Evolutionary conservation across 2,888 invertebrate species (phyloP).

Genomic region (Metacarcinus magister): DNA sequence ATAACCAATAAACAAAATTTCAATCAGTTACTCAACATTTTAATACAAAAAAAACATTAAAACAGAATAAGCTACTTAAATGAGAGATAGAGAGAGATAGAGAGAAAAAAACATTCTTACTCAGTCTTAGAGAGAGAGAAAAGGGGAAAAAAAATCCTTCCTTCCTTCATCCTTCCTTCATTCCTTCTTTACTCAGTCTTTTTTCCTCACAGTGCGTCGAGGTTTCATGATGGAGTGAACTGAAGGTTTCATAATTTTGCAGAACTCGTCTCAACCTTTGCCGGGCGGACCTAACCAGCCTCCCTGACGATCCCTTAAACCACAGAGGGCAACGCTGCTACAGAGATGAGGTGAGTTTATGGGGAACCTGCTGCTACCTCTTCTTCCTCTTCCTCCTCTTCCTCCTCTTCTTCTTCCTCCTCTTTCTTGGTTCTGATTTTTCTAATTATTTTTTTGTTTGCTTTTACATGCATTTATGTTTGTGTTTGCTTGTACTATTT

Average conservation of each 20-base stretch:
- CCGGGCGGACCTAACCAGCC: neutral
- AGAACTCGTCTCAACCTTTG: neutral
- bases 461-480: too few relatives aligned
- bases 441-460: neutral
- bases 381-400: neutral
- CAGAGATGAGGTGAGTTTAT: conserved; percentile 1
- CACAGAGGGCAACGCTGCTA: neutral
- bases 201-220: neutral
- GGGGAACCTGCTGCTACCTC: neutral
- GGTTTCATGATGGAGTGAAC: neutral
- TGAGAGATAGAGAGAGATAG: too few relatives aligned
- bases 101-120: too few relatives aligned
- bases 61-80: too few relatives aligned
- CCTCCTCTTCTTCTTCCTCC: neutral
- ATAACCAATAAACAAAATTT: too few relatives aligned
- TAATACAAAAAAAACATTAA: too few relatives aligned
- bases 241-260: conserved; percentile 2
- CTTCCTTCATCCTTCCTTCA: too few relatives aligned
- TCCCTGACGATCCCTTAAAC: neutral
- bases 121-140: too few relatives aligned
- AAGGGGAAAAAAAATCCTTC: too few relatives aligned
- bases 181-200: too few relatives aligned
- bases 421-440: neutral
- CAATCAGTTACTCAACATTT: too few relatives aligned
- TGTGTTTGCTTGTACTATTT: too few relatives aligned